Evolutionary conservation across 2,888 invertebrate species (phyloP), one percentile per base, ranked within the genome.

Genomic region (Rhagonycha lutea): DNA sequence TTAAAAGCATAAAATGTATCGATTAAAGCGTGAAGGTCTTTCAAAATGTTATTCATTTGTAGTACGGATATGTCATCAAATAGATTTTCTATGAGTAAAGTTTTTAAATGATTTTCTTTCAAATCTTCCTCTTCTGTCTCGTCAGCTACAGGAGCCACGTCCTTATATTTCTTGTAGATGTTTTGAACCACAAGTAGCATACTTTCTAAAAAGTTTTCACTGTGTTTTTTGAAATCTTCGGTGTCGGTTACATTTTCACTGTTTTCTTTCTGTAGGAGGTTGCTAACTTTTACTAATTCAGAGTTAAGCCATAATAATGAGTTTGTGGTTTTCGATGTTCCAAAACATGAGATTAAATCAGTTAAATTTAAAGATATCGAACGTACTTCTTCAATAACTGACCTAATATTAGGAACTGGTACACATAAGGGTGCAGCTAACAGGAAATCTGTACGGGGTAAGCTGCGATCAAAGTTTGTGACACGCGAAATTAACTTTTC

Each of bases 41-140:
- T 79, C 61, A 86, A 80, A 67, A 91, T 83, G 72, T 88, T 84
- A 14, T 85, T 81, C 79, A 94, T 83, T 80, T 92, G 91, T 18
- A 96, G 86, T 72, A 89, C 84, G 67, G 89, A 88, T 24, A 93
- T 87, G 85, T 95, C 94, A 14, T 85, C 86, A 0, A 89, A 86
- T 9, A 96, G 84, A 81, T 91, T 91, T 3, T 92, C 91, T 29
- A 93, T 88, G 63, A 96, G 87, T 81, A 90, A 89, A 73, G 90
- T 89, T 81, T 92, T 94, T 68, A 96, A 89, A 87, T 94, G 93
- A 82, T 91, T 90, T 18, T 92, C 91, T 84, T 90, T 88, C 61
- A 90, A 87, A 68, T 91, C 90, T 61, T 90, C 90, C 2, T 90
- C 87, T 12, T 65, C 63, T 76, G 88, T 88, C 65, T 89, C 88